Evolutionary conservation across 2,888 invertebrate genomes (phyloP).

Genomic region (Capitulum mitella): DNA sequence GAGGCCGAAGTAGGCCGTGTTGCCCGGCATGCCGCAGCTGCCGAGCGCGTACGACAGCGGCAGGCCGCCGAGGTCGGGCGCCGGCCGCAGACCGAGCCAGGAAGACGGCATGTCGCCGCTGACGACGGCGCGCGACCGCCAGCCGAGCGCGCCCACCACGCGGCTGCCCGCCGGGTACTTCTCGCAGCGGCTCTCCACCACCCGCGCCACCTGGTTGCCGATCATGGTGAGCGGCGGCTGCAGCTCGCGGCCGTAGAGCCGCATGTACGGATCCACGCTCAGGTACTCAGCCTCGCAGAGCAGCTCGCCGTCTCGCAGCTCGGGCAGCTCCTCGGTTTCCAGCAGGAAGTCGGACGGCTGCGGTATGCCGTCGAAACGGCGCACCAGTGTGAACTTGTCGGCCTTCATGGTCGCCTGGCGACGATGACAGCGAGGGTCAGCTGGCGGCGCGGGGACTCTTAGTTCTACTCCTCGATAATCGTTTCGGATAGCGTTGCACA

Average conservation of each 20-base stretch:
- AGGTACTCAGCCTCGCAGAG: slow-evolving; percentile 29
- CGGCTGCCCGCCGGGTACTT: slow-evolving; percentile 57
- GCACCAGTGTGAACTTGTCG: slow-evolving; percentile 56
- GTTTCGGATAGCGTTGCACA: too few relatives aligned
- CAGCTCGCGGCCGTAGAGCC: neutral
- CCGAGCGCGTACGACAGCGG: slow-evolving; percentile 56
- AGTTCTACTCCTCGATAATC: too few relatives aligned
- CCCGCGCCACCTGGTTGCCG: slow-evolving; percentile 63
- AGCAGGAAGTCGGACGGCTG: slow-evolving; percentile 58
- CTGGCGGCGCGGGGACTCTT: too few relatives aligned
- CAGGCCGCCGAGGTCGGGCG: slow-evolving; percentile 51
- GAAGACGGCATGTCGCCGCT: slow-evolving; percentile 52
- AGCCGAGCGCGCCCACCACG: slow-evolving; percentile 58
- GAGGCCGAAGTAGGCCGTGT: slow-evolving; percentile 67
- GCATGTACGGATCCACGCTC: slow-evolving; percentile 28
- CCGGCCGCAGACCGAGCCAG: slow-evolving; percentile 51
- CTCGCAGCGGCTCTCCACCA: slow-evolving; percentile 58
- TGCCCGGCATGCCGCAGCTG: slow-evolving; percentile 60
- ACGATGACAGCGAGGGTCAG: too few relatives aligned
- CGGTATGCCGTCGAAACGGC: slow-evolving; percentile 60
- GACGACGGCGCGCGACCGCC: slow-evolving; percentile 56
- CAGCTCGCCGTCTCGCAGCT: slow-evolving; percentile 61
- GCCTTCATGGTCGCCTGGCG: slow-evolving; percentile 44
- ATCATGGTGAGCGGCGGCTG: slow-evolving; percentile 48
- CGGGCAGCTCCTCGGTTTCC: slow-evolving; percentile 58